Conservation (phyloP, 2,797 vertebrate species). For the Aplochiton taeniatus region DNA sequence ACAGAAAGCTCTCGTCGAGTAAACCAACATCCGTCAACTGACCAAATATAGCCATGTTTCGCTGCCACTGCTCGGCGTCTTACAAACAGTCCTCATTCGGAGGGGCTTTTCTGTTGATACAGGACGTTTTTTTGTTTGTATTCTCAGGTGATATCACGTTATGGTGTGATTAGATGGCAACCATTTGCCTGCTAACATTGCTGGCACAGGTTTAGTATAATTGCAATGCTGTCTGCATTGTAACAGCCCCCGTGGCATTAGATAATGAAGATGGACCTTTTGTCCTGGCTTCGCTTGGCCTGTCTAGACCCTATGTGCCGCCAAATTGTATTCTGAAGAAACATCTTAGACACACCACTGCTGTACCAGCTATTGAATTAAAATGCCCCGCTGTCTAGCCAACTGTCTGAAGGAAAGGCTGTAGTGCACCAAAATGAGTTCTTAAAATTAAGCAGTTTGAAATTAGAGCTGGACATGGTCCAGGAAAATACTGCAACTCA, state of each 20-base stretch:
- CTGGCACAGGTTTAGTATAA: conserved; percentile 39
- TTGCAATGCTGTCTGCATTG: conserved; percentile 42
- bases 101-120: background rate
- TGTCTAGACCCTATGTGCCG: conserved; percentile 42
- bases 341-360: conserved; percentile 25
- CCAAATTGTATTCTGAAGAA: conserved; percentile 42
- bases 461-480: too few relatives aligned
- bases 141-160: background rate
- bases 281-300: conserved; percentile 33
- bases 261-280: conserved; percentile 60
- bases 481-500: too few relatives aligned
- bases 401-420: background rate
- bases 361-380: conserved; percentile 12
- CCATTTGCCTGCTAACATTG: conserved; percentile 8
- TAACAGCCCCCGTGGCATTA: conserved; percentile 54
- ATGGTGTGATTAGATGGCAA: conserved; percentile 26
- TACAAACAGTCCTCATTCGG: conserved; percentile 5
- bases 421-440: background rate
- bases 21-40: conserved; percentile 41
- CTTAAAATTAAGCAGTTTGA: too few relatives aligned
- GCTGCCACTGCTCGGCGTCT: conserved; percentile 38
- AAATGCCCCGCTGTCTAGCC: background rate
- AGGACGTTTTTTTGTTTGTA: too few relatives aligned
- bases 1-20: conserved; percentile 27
- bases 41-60: conserved; percentile 67